Evolutionary conservation across 2,113 vertebrate genomes (phyloP).

Genomic region (Oncorhynchus clarkii): DNA sequence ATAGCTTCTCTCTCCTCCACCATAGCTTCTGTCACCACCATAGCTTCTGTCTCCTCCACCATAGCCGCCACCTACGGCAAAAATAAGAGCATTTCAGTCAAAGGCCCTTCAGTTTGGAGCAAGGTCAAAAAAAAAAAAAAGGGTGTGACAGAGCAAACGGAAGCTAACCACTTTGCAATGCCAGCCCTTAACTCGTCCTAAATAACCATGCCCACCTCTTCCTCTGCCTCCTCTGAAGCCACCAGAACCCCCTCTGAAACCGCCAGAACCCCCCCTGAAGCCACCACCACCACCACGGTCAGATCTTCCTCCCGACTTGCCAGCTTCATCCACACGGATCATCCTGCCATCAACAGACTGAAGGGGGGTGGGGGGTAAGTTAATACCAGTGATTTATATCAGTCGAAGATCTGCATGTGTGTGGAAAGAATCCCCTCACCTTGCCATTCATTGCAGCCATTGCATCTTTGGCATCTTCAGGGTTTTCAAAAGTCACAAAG

Average conservation of each 20-base stretch:
- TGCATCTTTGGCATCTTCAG: constrained; percentile 87
- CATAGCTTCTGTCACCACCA: constrained; percentile 74
- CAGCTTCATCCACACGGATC: constrained; percentile 88
- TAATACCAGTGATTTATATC: neutral
- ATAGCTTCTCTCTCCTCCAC: constrained; percentile 74
- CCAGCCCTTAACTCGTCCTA: constrained; percentile 67
- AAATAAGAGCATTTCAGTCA: neutral
- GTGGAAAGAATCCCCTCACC: constrained; percentile 60
- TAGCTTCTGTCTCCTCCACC: constrained; percentile 13
- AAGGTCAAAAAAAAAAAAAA: no score
- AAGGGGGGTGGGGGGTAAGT: rapidly evolving
- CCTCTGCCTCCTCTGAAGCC: constrained; percentile 78
- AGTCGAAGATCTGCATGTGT: neutral
- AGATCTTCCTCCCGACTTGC: constrained; percentile 79
- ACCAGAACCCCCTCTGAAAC: constrained; percentile 77
- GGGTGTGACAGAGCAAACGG: constrained; percentile 2
- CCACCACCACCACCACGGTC: constrained; percentile 55
- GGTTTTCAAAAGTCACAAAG: constrained; percentile 89
- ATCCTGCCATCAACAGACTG: constrained; percentile 85
- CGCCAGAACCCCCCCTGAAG: constrained; percentile 76
- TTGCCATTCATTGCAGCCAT: constrained; percentile 92
- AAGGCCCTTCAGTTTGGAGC: neutral
- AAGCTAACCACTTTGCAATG: neutral
- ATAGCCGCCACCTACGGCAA: constrained; percentile 22
- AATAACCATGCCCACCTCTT: constrained; percentile 73